Base-by-base conservation (phyloP, 1,140 invertebrate genomes). In the Scaptomyza hsui region DNA sequence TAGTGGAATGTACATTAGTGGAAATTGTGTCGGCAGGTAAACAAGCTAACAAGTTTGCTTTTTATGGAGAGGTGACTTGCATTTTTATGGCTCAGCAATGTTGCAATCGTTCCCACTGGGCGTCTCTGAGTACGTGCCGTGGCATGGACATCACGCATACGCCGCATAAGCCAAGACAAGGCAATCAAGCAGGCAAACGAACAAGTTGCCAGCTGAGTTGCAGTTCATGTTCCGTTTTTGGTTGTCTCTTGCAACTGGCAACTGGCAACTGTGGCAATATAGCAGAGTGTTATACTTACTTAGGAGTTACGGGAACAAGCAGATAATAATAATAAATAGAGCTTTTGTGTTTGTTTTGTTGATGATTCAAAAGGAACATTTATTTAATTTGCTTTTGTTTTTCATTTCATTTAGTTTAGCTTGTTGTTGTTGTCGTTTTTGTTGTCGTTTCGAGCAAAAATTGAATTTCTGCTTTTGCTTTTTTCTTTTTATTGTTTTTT, bases 341-440 rank as follows among this genome's bases (percentile, higher is more conserved):
- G 61, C 41, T 62, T 79, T 29, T 29, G 26, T 79, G 51, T 70
- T 13, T 42, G 35, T 67, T 68, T 72, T 75, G 69, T 86, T 86
- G 85, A 86, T 85, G 78, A 86, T 86, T 86, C 81, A 86, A 86
- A 86, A 86, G 81, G 81, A 86, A 86, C 81, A 86, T 86, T 86
- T 86, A 85, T 88, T 86, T 86, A 88, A 86, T 86, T 86, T 86
- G 77, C 77, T 81, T 86, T 80, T 67, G 63, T 78, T 72, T 72
- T 76, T 60, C 51, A 52, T 77, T 56, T 47, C 55, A 44, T 68
- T 55, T 59, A 26, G 47, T 61, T 60, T 19, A 73, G 37, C 64
- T 44, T 65, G 13, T 74, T 52, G 55, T 53, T 75, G 7, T 65
- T 70, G 15, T 24, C 71, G 7, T 65, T 70, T 12, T 24, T 68